phyloP scores from a whole-genome alignment of 2,888 invertebrate genomes.

The Galerucella pusilla region DNA sequence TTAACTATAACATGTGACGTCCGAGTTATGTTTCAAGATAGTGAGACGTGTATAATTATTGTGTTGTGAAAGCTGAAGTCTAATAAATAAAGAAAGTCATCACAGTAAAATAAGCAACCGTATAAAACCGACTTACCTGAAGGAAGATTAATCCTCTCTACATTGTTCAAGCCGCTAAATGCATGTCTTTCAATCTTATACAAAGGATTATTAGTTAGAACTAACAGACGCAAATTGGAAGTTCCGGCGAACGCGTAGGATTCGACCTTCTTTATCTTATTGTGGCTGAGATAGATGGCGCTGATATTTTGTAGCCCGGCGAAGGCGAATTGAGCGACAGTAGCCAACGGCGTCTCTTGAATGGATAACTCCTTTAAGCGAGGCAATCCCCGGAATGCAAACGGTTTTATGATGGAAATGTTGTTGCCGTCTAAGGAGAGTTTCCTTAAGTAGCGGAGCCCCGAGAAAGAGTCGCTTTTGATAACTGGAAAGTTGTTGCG shows the following conservation, averaged over 20 bases:
- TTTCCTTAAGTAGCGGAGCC: slow-evolving; percentile 80
- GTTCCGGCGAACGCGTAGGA: slow-evolving; percentile 90
- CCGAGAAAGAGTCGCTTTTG: slow-evolving; percentile 84
- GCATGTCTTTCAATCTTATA: slow-evolving; percentile 84
- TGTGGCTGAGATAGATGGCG: slow-evolving; percentile 72
- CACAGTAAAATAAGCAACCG: no score
- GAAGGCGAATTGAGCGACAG: slow-evolving; percentile 86
- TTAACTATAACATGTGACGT: no score
- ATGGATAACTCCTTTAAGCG: slow-evolving; percentile 84
- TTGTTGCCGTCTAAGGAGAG: slow-evolving; percentile 90
- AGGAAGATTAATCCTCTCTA: slow-evolving; percentile 85
- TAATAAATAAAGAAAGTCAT: no score
- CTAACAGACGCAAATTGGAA: slow-evolving; percentile 82
- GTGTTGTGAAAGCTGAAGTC: no score
- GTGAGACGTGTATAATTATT: no score
- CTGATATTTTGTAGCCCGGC: slow-evolving; percentile 85
- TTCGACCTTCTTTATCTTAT: slow-evolving; percentile 69
- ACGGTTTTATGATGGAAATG: slow-evolving; percentile 83
- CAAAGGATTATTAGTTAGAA: slow-evolving; percentile 86
- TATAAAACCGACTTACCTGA: slow-evolving; percentile 61
- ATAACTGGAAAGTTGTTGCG: slow-evolving; percentile 86
- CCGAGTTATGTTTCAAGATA: no score
- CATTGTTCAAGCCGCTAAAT: slow-evolving; percentile 85
- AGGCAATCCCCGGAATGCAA: slow-evolving; percentile 86
- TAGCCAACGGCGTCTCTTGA: slow-evolving; percentile 85